Evolutionary conservation across 2,797 vertebrate species (phyloP).

Genomic region (Acomys russatus): DNA sequence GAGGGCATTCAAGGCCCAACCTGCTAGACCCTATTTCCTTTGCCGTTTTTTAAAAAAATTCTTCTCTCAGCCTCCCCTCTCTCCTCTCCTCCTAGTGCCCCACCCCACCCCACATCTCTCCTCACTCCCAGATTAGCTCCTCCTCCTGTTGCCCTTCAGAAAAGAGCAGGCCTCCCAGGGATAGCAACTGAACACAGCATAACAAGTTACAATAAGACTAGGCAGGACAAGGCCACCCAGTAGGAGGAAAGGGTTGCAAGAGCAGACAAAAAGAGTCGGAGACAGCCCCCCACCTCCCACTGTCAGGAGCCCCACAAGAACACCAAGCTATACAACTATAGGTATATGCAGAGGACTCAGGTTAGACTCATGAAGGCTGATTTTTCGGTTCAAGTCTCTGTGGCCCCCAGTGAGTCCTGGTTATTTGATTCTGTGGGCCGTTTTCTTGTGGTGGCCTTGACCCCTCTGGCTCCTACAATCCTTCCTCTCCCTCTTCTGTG

Average conservation of each 20-base stretch:
- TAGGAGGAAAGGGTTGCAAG: not conserved
- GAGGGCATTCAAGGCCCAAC: not conserved
- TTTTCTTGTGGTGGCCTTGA: not conserved
- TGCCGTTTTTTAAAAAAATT: not conserved
- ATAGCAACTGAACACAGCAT: not conserved
- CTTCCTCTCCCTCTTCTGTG: not conserved
- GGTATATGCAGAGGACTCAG: not conserved
- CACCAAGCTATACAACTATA: not conserved
- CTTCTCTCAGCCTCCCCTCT: not conserved
- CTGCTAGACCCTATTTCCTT: too few species aligned
- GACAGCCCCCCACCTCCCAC: not conserved
- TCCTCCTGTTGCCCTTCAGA: not conserved
- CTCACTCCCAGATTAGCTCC: not conserved
- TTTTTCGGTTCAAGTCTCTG: too few species aligned
- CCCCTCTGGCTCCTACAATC: not conserved
- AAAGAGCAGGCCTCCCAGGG: not conserved
- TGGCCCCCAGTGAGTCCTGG: not conserved
- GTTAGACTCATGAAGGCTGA: not conserved
- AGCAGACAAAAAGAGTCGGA: not conserved
- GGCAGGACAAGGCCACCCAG: not conserved
- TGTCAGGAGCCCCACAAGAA: not conserved
- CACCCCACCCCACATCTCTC: not conserved
- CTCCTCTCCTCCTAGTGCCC: not conserved
- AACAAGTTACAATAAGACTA: not conserved
- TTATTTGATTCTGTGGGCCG: not conserved